Percentiles rank a stretch among this genome's conserved stretches.
Evolutionary conservation across 1,140 invertebrate species (phyloP).

Genomic region (Lerema accius): DNA sequence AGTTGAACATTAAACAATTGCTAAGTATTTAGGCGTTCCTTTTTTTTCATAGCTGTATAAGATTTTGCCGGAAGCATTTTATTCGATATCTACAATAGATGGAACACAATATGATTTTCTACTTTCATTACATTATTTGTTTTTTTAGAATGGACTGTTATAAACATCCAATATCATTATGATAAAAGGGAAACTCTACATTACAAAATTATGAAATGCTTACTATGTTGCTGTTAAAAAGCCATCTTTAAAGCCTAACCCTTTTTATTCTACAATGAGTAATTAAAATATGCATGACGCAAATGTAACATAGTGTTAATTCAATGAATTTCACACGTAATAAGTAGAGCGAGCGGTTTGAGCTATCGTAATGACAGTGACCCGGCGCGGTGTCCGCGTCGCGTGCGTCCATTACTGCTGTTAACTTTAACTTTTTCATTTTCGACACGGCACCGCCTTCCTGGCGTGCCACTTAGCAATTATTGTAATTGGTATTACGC

Average conservation of each 20-base stretch:
- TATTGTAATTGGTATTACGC: constrained; percentile 28
- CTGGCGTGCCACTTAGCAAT: constrained; percentile 36
- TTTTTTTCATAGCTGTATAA: too few relatives aligned
- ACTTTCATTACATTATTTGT: too few relatives aligned
- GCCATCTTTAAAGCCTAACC: too few relatives aligned
- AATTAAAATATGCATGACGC: constrained; percentile 18
- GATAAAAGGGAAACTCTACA: too few relatives aligned
- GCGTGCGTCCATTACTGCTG: constrained; percentile 41
- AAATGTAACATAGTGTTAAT: constrained; percentile 19
- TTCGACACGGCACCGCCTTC: constrained; percentile 51
- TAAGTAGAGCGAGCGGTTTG: constrained; percentile 50
- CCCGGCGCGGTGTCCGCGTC: constrained; percentile 39
- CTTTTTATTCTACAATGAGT: neutral
- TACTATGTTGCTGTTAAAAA: too few relatives aligned
- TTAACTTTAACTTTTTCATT: constrained; percentile 48
- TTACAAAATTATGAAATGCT: too few relatives aligned
- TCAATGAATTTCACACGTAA: constrained; percentile 35
- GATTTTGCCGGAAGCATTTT: too few relatives aligned
- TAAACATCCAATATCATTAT: too few relatives aligned
- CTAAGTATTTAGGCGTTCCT: too few relatives aligned
- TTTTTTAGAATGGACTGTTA: too few relatives aligned
- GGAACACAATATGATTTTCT: too few relatives aligned
- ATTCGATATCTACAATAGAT: neutral
- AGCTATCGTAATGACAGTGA: constrained; percentile 54
- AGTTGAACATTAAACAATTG: neutral